Evolutionary conservation across 2,888 invertebrate species (phyloP).

Genomic region (Thereva unica): DNA sequence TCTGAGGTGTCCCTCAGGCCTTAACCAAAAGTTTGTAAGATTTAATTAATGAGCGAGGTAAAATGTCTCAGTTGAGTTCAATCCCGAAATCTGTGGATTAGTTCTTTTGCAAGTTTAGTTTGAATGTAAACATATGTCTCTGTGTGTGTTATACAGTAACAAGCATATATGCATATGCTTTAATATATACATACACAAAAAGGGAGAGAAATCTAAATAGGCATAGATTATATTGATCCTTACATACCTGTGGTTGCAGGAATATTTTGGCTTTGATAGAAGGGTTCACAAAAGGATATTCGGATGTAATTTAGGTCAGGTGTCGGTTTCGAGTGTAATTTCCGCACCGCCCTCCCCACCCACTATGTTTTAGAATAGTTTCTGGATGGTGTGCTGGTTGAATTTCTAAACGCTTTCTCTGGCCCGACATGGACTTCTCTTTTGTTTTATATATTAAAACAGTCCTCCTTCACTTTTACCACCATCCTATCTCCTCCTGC

Average conservation of each 20-base stretch:
- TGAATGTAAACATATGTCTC: not conserved
- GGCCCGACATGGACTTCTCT: too few relatives aligned
- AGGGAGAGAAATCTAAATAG: not conserved
- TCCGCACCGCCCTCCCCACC: not conserved
- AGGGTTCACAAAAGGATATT: conserved; percentile 1
- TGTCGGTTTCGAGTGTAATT: not conserved
- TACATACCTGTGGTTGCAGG: not conserved
- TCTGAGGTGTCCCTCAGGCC: not conserved
- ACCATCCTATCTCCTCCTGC: too few relatives aligned
- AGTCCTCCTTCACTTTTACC: too few relatives aligned
- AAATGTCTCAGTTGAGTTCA: too few relatives aligned
- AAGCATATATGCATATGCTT: not conserved
- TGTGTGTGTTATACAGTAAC: not conserved
- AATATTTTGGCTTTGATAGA: conserved; percentile 1
- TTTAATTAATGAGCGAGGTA: conserved; percentile 2
- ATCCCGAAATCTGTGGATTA: too few relatives aligned
- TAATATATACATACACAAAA: not conserved
- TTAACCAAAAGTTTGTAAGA: conserved; percentile 3
- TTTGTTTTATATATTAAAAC: too few relatives aligned
- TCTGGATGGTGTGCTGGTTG: too few relatives aligned
- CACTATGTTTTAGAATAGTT: too few relatives aligned
- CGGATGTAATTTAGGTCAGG: conserved; percentile 2
- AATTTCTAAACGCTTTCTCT: too few relatives aligned
- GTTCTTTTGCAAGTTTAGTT: too few relatives aligned
- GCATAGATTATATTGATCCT: not conserved